Evolutionary conservation across 1,140 invertebrate species (phyloP).

Genomic region (Anthonomus grandis): DNA sequence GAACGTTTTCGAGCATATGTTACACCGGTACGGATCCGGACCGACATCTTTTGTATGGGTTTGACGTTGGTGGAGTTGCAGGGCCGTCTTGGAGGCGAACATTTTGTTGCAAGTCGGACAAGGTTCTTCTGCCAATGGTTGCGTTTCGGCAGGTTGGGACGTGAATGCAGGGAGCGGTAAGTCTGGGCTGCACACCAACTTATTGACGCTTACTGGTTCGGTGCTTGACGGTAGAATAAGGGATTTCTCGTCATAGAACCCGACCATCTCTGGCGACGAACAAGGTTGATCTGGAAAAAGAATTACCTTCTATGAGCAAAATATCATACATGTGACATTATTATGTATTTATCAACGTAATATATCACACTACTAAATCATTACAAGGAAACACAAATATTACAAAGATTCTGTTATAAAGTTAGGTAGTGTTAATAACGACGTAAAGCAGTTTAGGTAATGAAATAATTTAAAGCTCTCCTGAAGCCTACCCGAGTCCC

Average conservation of each 20-base stretch:
- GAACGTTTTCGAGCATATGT: slow-evolving; percentile 89
- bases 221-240: slow-evolving; percentile 44
- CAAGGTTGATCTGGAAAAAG: slow-evolving; percentile 44
- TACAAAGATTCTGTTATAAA: no score
- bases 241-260: slow-evolving; percentile 45
- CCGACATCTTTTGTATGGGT: slow-evolving; percentile 59
- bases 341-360: no score
- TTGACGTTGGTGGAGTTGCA: slow-evolving; percentile 56
- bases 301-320: neutral
- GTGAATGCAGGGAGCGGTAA: slow-evolving; percentile 35
- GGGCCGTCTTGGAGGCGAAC: slow-evolving; percentile 58
- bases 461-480: no score
- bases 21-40: slow-evolving; percentile 77
- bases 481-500: no score
- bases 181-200: slow-evolving; percentile 47
- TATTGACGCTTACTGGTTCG: slow-evolving; percentile 40
- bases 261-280: slow-evolving; percentile 49
- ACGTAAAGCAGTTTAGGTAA: no score
- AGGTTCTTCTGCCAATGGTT: slow-evolving; percentile 37
- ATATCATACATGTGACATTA: neutral
- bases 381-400: no score
- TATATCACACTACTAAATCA: no score
- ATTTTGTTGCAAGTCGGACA: slow-evolving; percentile 59
- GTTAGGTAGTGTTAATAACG: no score
- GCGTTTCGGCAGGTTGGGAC: slow-evolving; percentile 5